Conservation (phyloP, 2,797 vertebrate genomes). For the Clarias pachynema region DNA sequence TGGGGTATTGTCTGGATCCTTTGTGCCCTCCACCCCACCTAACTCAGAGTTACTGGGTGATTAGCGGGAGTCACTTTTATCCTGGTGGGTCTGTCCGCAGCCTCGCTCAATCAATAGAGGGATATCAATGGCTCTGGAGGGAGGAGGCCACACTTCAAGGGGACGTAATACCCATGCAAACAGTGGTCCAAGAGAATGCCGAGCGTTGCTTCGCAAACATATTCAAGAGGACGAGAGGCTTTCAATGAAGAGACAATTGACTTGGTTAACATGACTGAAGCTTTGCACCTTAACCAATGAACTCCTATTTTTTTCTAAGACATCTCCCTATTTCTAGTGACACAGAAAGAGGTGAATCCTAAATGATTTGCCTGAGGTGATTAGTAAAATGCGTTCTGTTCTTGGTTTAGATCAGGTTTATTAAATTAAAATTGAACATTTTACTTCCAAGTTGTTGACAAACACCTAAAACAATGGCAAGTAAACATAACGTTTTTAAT, state of each 20-base stretch:
- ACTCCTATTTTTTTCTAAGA: slow-evolving; percentile 24
- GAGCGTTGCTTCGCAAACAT: slow-evolving; percentile 50
- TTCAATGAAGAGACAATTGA: slow-evolving; percentile 57
- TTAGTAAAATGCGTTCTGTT: slow-evolving; percentile 5
- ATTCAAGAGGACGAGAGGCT: slow-evolving; percentile 55
- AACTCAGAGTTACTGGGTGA: slow-evolving; percentile 46
- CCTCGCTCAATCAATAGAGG: slow-evolving; percentile 54
- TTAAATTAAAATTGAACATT: background rate
- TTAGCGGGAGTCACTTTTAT: slow-evolving; percentile 56
- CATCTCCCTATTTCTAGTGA: slow-evolving; percentile 18
- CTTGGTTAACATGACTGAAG: slow-evolving; percentile 51
- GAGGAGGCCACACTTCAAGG: slow-evolving; percentile 60
- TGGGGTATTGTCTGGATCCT: slow-evolving; percentile 39
- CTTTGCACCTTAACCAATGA: slow-evolving; percentile 33
- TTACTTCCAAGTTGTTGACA: background rate
- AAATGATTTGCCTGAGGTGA: background rate
- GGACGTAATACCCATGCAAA: slow-evolving; percentile 57
- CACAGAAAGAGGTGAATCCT: background rate
- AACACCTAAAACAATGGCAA: background rate
- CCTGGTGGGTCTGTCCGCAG: slow-evolving; percentile 55
- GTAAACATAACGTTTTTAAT: background rate
- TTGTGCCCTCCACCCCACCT: slow-evolving; percentile 30
- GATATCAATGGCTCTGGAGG: slow-evolving; percentile 53
- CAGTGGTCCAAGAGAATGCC: slow-evolving; percentile 52
- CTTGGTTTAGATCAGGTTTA: background rate